A percentile compares a stretch with the other conserved stretches of the same genome.
These are phyloP conservation scores for Erythrolamprus reginae DNA, from an alignment of 2,113 vertebrate species.

Conservation along the genomic window DNA sequence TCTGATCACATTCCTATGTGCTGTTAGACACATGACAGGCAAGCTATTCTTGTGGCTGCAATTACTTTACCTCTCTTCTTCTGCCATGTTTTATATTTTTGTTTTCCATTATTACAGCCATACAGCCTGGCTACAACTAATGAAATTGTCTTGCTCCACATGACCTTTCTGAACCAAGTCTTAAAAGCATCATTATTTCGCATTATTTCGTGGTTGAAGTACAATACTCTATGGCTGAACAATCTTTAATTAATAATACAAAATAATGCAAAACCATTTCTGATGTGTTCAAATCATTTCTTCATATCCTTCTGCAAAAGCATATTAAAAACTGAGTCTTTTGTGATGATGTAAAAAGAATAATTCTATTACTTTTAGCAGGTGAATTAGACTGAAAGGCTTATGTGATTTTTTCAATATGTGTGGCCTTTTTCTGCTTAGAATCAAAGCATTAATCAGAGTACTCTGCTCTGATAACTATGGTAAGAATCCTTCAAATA, in stretches of 20 bases:
- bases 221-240: conserved; percentile 39
- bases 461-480: neutral
- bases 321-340: conserved; percentile 32
- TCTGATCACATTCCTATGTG: neutral
- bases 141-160: conserved; percentile 8
- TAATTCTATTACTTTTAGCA: conserved; percentile 16
- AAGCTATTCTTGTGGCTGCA: neutral
- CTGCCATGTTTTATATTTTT: neutral
- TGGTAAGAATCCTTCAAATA: neutral
- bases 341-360: conserved; percentile 29
- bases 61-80: neutral
- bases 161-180: conserved; percentile 43
- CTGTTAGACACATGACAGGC: neutral
- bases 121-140: conserved; percentile 18
- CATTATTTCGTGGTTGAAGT: conserved; percentile 37
- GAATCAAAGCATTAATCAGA: conserved; percentile 2
- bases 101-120: neutral
- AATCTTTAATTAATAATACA: conserved; percentile 46
- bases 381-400: conserved; percentile 13
- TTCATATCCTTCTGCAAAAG: conserved; percentile 25
- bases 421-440: neutral
- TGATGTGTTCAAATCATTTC: conserved; percentile 20
- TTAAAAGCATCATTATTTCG: conserved; percentile 41
- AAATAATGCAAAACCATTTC: conserved; percentile 24
- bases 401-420: conserved; percentile 24